A percentile compares a stretch with the other conserved stretches of the same genome.
phyloP scores from a whole-genome alignment of 2,797 vertebrate species.

The Tadarida brasiliensis region DNA sequence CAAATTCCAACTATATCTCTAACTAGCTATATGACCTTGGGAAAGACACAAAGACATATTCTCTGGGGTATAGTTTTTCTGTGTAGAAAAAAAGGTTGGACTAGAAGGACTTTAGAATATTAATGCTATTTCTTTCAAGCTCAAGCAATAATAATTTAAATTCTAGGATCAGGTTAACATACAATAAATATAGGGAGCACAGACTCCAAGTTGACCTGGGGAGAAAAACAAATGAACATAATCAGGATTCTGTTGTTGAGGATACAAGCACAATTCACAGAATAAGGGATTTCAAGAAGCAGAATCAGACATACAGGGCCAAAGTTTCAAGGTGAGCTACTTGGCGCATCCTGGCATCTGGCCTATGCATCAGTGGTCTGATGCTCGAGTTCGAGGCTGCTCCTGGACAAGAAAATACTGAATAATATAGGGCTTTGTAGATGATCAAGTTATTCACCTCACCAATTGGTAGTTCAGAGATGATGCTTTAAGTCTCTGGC shows the following conservation, averaged over 20 bases:
- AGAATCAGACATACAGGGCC: background rate
- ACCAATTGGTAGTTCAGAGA: slow-evolving; percentile 29
- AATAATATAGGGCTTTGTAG: background rate
- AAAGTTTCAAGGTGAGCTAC: background rate
- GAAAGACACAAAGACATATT: slow-evolving; percentile 52
- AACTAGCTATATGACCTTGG: background rate
- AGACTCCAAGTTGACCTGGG: background rate
- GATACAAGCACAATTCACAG: background rate
- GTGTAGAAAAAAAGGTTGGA: background rate
- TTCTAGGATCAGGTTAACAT: slow-evolving; percentile 32
- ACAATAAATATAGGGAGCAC: background rate
- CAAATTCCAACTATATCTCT: slow-evolving; percentile 16
- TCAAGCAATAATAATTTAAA: slow-evolving; percentile 22
- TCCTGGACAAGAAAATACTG: background rate
- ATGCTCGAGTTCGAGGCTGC: background rate
- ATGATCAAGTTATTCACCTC: background rate
- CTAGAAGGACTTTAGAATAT: background rate
- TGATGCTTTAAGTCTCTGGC: slow-evolving; percentile 38
- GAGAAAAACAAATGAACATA: background rate
- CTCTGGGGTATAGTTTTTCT: background rate
- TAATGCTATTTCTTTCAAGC: background rate
- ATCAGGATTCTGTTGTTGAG: background rate
- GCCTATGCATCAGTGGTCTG: background rate
- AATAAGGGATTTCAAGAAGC: slow-evolving; percentile 22
- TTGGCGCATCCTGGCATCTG: background rate